A percentile compares a stretch with the other conserved stretches of the same genome.
These are phyloP conservation scores for Drosophila mauritiana DNA, from an alignment of 1,140 invertebrate species.

Conservation along the genomic window DNA sequence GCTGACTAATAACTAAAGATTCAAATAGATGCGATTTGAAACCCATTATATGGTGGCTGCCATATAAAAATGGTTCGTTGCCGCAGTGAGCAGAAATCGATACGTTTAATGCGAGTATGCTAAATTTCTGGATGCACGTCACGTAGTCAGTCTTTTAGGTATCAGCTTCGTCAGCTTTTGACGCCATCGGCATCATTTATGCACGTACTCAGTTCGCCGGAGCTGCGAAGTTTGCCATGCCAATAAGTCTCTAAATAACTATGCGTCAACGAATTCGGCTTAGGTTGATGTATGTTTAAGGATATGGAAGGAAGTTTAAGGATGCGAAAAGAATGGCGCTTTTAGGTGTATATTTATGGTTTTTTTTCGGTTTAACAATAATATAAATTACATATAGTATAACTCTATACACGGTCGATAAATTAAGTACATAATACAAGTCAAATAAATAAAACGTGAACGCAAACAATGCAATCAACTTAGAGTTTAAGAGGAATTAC, in stretches of 20 bases:
- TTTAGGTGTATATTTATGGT: background rate
- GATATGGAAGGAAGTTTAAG: background rate
- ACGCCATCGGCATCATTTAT: slow-evolving; percentile 34
- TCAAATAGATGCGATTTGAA: background rate
- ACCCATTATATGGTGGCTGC: background rate
- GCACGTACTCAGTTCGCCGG: slow-evolving; percentile 33
- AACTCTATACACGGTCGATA: slow-evolving; percentile 34
- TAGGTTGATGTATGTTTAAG: slow-evolving; percentile 7
- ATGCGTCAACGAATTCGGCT: slow-evolving; percentile 10
- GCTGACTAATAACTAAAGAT: background rate
- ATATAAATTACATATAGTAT: slow-evolving; percentile 11
- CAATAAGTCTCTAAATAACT: slow-evolving; percentile 8
- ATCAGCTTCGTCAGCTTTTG: slow-evolving; percentile 27
- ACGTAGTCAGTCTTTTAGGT: slow-evolving; percentile 37
- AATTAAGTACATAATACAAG: slow-evolving; percentile 39
- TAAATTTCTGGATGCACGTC: slow-evolving; percentile 27
- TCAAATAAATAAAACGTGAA: slow-evolving; percentile 44
- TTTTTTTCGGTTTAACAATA: slow-evolving; percentile 22
- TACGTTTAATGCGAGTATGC: slow-evolving; percentile 15
- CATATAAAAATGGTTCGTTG: background rate
- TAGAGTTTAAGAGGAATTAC: slow-evolving; percentile 27
- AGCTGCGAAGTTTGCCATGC: slow-evolving; percentile 24
- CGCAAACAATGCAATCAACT: slow-evolving; percentile 13
- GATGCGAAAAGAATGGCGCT: background rate
- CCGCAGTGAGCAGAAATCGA: slow-evolving; percentile 15